Percentiles rank a stretch among this genome's conserved stretches.
Conservation (phyloP, 2,797 vertebrate genomes). For the Pogoniulus pusillus region DNA sequence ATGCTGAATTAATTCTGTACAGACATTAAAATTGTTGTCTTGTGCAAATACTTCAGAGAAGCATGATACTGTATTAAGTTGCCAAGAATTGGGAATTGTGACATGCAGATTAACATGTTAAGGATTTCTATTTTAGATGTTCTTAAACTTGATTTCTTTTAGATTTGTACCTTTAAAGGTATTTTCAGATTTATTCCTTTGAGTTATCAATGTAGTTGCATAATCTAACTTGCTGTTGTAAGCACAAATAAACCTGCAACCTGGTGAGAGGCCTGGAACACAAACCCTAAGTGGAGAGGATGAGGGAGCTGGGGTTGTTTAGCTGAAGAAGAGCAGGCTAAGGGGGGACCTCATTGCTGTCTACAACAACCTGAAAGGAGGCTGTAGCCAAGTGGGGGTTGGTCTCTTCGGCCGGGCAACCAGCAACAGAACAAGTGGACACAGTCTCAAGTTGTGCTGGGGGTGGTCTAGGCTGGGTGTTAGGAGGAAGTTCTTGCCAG, state of each 20-base stretch:
- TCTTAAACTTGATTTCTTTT: not conserved
- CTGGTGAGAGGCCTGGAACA: too few relatives aligned
- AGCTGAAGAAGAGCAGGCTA: too few relatives aligned
- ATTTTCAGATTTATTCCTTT: not conserved
- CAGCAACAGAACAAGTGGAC: too few relatives aligned
- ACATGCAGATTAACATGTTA: not conserved
- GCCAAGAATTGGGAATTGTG: not conserved
- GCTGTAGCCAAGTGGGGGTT: too few relatives aligned
- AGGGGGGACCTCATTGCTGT: too few relatives aligned
- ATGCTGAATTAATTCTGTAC: not conserved
- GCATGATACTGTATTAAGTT: not conserved
- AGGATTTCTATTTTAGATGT: not conserved
- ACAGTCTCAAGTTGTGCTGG: too few relatives aligned
- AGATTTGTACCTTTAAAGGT: not conserved
- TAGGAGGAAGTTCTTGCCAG: too few relatives aligned
- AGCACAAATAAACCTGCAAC: not conserved
- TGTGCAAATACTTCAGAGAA: not conserved
- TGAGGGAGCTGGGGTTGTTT: too few relatives aligned
- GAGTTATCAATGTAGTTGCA: not conserved
- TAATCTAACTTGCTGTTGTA: not conserved
- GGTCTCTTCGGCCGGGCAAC: too few relatives aligned
- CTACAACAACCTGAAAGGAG: too few relatives aligned
- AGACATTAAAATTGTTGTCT: not conserved
- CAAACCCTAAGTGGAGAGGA: too few relatives aligned
- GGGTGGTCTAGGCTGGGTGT: too few relatives aligned